Conservation (phyloP, 2,888 invertebrate species). For the Ormyrus thymus region DNA sequence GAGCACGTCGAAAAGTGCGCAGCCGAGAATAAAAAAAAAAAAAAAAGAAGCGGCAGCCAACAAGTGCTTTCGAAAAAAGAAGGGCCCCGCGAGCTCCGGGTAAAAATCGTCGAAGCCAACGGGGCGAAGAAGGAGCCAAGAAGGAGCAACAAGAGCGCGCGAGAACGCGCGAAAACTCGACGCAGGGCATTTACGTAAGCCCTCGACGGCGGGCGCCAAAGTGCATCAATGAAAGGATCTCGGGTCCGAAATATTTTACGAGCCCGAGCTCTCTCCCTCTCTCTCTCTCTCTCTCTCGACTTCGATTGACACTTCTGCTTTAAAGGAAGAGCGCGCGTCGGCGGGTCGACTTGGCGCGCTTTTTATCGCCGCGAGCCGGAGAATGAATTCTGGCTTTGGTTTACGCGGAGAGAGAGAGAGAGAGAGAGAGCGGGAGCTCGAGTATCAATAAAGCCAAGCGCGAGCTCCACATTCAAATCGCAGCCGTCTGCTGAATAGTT, state of each 20-base stretch:
- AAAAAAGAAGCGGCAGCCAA: not conserved
- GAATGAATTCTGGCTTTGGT: constrained; percentile 9
- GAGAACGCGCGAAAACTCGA: not conserved
- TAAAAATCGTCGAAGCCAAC: not conserved
- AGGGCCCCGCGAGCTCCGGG: no score
- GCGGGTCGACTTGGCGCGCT: not conserved
- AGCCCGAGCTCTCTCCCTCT: not conserved
- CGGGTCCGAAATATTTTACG: constrained; percentile 43
- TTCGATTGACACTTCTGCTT: constrained; percentile 36
- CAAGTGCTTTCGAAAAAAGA: not conserved
- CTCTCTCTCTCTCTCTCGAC: not conserved
- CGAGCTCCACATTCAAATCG: constrained; percentile 14
- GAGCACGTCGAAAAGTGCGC: constrained; percentile 5
- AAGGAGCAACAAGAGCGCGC: not conserved
- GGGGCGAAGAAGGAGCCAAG: not conserved
- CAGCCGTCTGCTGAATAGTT: constrained; percentile 9
- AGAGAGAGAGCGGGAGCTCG: not conserved
- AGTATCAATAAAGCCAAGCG: constrained; percentile 17
- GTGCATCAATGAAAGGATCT: constrained; percentile 41
- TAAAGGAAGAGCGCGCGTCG: not conserved
- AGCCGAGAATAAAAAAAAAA: not conserved
- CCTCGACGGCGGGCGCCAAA: constrained; percentile 18
- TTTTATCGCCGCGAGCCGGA: constrained; percentile 1
- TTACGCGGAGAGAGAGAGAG: not conserved
- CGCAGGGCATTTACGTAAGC: constrained; percentile 23